Base-by-base conservation (phyloP, 2,113 vertebrate genomes). In the Vidua chalybeata region DNA sequence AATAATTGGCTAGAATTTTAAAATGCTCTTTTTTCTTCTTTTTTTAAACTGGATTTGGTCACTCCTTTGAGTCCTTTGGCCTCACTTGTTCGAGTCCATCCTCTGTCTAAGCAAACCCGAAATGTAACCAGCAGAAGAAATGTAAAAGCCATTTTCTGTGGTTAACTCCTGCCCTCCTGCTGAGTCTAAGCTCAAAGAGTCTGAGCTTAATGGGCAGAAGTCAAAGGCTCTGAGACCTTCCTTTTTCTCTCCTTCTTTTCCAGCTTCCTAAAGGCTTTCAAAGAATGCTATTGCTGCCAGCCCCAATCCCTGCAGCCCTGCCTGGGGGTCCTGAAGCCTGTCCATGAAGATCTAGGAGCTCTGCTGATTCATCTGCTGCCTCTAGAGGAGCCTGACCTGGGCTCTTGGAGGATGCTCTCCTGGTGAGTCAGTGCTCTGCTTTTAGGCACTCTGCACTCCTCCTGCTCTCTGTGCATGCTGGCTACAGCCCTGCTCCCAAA, bases 181-280 rank as follows among this genome's bases (percentile, higher is more conserved):
- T 93, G 88, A 77, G 41, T 41, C 11, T 39, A 63, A 92, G 63
- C 43, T 86, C 56, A 74, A 4, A 80, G 48, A 74, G 15, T 24
- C 56, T 77, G 76, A 92, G 69, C 30, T 82, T 94, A 89, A 93
- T 78, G 80, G 64, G 21, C 33, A 66, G 19, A 93, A 92, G 78
- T 79, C 66, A 96, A 79, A 79, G 82, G 31, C 23, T 72, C 54
- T 21, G 30, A 68, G 37, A 56, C 13, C 41, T 82, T 76, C 28
- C 37, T 87, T 87, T 75, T 87, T 66, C n/a, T 61, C 5, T 27
- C 23, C 9, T 58, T 39, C 54, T 88, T 67, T 89, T 67, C 24
- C 56, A 67, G 37, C n/a, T 89, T 83, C 39, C 30, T 67, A 16
- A 52, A 78, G 68, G 39, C 52, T 89, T 93, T 89, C 94, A 88